Conservation (phyloP, 2,113 vertebrate species). For the Zosterops lateralis region DNA sequence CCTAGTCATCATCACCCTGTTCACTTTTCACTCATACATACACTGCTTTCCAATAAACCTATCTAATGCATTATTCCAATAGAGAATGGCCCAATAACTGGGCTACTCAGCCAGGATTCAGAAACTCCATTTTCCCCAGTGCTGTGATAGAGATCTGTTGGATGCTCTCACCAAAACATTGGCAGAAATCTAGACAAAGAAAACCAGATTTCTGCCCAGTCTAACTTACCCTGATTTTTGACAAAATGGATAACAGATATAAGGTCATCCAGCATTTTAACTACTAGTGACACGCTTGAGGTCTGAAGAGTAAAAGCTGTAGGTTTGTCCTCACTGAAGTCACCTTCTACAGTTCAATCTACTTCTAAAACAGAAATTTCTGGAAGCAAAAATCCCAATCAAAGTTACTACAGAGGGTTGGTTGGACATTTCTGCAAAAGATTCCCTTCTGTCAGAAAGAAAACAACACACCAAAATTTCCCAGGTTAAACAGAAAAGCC, state of each 20-base stretch:
- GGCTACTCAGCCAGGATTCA: not conserved
- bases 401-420: not conserved
- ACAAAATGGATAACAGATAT: not conserved
- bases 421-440: not conserved
- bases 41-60: not conserved
- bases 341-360: not conserved
- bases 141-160: not conserved
- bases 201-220: not conserved
- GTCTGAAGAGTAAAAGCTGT: not conserved
- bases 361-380: not conserved
- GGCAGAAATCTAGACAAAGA: not conserved
- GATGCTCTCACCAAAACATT: not conserved
- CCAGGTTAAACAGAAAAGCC: not conserved
- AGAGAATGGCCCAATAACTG: not conserved
- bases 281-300: rapidly evolving
- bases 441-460: not conserved
- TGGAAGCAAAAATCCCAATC: not conserved
- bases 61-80: not conserved
- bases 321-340: not conserved
- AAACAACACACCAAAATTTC: not conserved
- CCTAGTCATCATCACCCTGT: not conserved
- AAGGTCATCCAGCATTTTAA: not conserved
- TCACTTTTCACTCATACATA: not conserved
- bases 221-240: not conserved
- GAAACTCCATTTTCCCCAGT: not conserved